phyloP scores from a whole-genome alignment of 2,888 invertebrate species.

The Candidula unifasciata region DNA sequence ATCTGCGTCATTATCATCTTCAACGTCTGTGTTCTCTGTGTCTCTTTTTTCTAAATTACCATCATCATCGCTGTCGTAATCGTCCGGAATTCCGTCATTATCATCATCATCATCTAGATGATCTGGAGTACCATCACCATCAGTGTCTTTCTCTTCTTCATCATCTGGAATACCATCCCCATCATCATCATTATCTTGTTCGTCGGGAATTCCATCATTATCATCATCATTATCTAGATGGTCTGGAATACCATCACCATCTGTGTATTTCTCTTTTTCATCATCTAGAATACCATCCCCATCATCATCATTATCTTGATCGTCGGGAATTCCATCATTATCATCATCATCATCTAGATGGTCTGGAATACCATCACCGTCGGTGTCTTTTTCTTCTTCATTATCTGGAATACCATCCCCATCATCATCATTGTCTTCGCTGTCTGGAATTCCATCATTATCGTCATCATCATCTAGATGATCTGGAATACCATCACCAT shows the following conservation, averaged over 20 bases:
- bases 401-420: slow-evolving; percentile 70
- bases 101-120: slow-evolving; percentile 62
- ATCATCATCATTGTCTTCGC: slow-evolving; percentile 67
- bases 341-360: slow-evolving; percentile 62
- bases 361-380: slow-evolving; percentile 67
- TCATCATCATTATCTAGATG: slow-evolving; percentile 67
- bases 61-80: slow-evolving; percentile 58
- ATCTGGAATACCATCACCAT: slow-evolving; percentile 67
- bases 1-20: slow-evolving; percentile 66
- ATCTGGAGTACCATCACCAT: slow-evolving; percentile 70
- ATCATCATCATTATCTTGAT: slow-evolving; percentile 67
- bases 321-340: slow-evolving; percentile 73
- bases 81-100: slow-evolving; percentile 70
- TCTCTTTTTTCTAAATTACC: slow-evolving; percentile 56
- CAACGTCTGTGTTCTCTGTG: slow-evolving; percentile 57
- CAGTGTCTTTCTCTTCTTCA: slow-evolving; percentile 58
- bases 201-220: slow-evolving; percentile 67
- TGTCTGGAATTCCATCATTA: slow-evolving; percentile 66
- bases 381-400: slow-evolving; percentile 63
- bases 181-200: slow-evolving; percentile 66
- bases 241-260: slow-evolving; percentile 75
- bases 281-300: slow-evolving; percentile 68
- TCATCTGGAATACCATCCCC: slow-evolving; percentile 60
- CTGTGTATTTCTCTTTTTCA: slow-evolving; percentile 65
- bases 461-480: slow-evolving; percentile 63